These are phyloP conservation scores for Corythornis madagascariensis DNA, from an alignment of 2,113 vertebrate genomes.

Conservation along the genomic window DNA sequence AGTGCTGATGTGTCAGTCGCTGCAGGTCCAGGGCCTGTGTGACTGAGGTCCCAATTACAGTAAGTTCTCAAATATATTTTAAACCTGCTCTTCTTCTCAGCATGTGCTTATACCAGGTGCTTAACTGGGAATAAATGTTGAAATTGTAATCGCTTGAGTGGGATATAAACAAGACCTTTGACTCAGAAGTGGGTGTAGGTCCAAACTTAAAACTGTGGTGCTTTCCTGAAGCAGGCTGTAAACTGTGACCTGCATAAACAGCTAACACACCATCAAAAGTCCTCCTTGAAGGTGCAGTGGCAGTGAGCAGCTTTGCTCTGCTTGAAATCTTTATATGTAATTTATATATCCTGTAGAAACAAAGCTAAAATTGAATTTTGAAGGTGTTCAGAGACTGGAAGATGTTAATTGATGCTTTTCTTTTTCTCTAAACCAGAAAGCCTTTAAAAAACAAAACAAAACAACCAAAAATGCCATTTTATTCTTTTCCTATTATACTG, in stretches of 20 bases:
- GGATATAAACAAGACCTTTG: neutral
- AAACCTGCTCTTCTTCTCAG: neutral
- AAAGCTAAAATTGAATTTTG: neutral
- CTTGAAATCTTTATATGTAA: neutral
- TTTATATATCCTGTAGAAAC: neutral
- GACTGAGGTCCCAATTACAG: neutral
- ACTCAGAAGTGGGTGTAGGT: neutral
- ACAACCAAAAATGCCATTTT: neutral
- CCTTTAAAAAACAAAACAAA: neutral
- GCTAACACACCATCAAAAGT: neutral
- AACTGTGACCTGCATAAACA: neutral
- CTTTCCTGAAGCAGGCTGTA: neutral
- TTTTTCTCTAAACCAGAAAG: constrained; percentile 27
- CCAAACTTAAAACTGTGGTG: neutral
- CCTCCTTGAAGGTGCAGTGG: neutral
- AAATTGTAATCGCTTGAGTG: neutral
- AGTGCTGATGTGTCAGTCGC: neutral
- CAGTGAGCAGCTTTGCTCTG: neutral
- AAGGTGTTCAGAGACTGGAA: constrained; percentile 25
- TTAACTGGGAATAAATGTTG: neutral
- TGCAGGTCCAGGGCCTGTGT: neutral
- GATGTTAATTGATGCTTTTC: neutral
- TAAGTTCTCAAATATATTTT: neutral
- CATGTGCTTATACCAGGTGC: neutral
- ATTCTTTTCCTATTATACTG: constrained; percentile 20